Evolutionary conservation across 2,888 invertebrate species (phyloP).

Genomic region (Listrodromus nycthemerus): DNA sequence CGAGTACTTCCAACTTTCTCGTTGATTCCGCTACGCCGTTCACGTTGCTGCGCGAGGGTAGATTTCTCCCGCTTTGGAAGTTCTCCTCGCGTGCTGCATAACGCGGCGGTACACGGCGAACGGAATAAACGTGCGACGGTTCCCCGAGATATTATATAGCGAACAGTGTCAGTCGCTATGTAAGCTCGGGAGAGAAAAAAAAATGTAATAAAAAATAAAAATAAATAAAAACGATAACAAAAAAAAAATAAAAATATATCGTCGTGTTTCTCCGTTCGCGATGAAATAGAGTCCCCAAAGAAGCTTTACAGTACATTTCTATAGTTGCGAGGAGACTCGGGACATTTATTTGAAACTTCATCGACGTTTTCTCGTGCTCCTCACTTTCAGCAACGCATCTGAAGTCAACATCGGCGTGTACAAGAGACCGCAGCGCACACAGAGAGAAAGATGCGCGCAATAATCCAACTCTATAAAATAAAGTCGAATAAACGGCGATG

Average conservation of each 20-base stretch:
- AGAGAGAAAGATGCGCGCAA: slow-evolving; percentile 2
- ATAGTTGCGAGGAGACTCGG: slow-evolving; percentile 25
- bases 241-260: slow-evolving; percentile 9
- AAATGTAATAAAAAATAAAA: neutral
- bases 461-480: neutral
- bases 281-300: slow-evolving; percentile 48
- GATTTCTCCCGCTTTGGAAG: slow-evolving; percentile 45
- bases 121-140: slow-evolving; percentile 30
- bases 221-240: too few species aligned
- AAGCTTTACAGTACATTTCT: slow-evolving; percentile 44
- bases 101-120: neutral
- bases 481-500: slow-evolving; percentile 12
- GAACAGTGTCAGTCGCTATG: slow-evolving; percentile 19
- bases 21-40: slow-evolving; percentile 37
- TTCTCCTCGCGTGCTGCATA: slow-evolving; percentile 38
- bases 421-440: neutral
- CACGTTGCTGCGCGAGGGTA: slow-evolving; percentile 17
- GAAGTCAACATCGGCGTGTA: neutral
- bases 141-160: slow-evolving; percentile 49
- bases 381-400: neutral
- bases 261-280: slow-evolving; percentile 28
- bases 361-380: slow-evolving; percentile 3
- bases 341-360: slow-evolving; percentile 28
- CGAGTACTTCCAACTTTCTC: slow-evolving; percentile 75
- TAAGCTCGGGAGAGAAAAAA: neutral